Evolutionary conservation across 2,888 invertebrate genomes (phyloP).

Genomic region (Thecophora atra): DNA sequence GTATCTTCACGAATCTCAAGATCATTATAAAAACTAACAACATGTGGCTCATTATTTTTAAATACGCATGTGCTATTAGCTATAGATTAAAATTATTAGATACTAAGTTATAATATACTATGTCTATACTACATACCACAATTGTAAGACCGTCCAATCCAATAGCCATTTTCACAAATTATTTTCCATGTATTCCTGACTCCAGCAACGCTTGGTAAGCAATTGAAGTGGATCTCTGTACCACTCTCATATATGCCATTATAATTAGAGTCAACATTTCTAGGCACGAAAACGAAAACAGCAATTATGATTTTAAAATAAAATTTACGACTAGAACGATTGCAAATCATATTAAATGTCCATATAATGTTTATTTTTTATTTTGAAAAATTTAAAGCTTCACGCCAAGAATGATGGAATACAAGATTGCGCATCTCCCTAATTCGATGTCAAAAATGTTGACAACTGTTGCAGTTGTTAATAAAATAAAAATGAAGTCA

Average conservation of each 20-base stretch:
- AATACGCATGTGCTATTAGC: slow-evolving; percentile 81
- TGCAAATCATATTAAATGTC: too few relatives aligned
- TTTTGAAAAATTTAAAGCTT: too few relatives aligned
- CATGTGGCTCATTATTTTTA: slow-evolving; percentile 80
- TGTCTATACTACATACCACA: slow-evolving; percentile 71
- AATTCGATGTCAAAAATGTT: too few relatives aligned
- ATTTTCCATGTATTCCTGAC: slow-evolving; percentile 87
- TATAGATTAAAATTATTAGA: slow-evolving; percentile 34
- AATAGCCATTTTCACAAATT: slow-evolving; percentile 83
- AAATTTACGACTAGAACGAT: too few relatives aligned
- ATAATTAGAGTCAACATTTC: slow-evolving; percentile 76
- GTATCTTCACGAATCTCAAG: slow-evolving; percentile 78
- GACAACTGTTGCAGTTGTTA: too few relatives aligned
- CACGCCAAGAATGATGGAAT: too few relatives aligned
- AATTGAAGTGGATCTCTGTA: slow-evolving; percentile 84
- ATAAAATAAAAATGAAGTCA: too few relatives aligned
- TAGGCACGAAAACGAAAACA: slow-evolving; percentile 39
- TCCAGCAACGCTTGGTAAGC: slow-evolving; percentile 82
- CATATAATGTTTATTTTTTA: too few relatives aligned
- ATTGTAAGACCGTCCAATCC: slow-evolving; percentile 83
- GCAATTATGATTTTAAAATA: too few relatives aligned
- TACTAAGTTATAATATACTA: not conserved
- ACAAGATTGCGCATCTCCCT: too few relatives aligned
- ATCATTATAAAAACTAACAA: slow-evolving; percentile 84
- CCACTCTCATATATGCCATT: slow-evolving; percentile 81